These are phyloP conservation scores for Centropyge bicolor DNA, from an alignment of 2,797 vertebrate species.

Conservation along the genomic window DNA sequence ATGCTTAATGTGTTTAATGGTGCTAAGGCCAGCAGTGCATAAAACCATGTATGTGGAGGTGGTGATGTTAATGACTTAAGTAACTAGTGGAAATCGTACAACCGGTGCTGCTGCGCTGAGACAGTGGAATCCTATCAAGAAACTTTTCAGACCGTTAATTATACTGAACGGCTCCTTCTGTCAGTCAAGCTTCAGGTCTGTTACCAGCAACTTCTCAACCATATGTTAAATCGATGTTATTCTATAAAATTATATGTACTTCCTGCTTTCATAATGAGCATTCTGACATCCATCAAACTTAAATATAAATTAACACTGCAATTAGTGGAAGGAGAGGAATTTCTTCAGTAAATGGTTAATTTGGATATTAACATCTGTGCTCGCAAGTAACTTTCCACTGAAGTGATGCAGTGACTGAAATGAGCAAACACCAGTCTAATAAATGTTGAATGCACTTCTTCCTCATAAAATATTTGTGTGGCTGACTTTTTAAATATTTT, in stretches of 20 bases:
- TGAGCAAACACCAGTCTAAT: neutral
- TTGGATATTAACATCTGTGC: neutral
- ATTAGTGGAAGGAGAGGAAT: neutral
- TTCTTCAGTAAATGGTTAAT: neutral
- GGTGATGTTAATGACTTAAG: conserved; percentile 57
- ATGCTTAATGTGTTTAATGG: conserved; percentile 68
- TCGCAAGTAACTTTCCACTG: neutral
- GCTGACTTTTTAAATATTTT: neutral
- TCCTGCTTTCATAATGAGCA: conserved; percentile 7
- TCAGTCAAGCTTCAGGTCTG: conserved; percentile 29
- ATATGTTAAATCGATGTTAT: conserved; percentile 25
- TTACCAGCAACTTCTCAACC: neutral
- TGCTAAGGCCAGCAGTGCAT: conserved; percentile 57
- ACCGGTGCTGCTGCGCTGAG: conserved; percentile 25
- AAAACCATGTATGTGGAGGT: conserved; percentile 49
- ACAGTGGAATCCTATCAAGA: conserved; percentile 21
- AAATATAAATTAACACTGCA: conserved; percentile 1
- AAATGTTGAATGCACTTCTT: conserved; percentile 1
- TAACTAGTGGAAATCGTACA: conserved; percentile 53
- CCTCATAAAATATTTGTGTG: neutral
- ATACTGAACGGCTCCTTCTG: conserved; percentile 25
- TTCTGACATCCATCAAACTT: conserved; percentile 18
- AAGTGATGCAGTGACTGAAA: neutral
- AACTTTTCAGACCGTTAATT: conserved; percentile 50
- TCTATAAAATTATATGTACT: conserved; percentile 9